Conservation (phyloP, 2,113 vertebrate species). For the Oenanthe melanoleuca region DNA sequence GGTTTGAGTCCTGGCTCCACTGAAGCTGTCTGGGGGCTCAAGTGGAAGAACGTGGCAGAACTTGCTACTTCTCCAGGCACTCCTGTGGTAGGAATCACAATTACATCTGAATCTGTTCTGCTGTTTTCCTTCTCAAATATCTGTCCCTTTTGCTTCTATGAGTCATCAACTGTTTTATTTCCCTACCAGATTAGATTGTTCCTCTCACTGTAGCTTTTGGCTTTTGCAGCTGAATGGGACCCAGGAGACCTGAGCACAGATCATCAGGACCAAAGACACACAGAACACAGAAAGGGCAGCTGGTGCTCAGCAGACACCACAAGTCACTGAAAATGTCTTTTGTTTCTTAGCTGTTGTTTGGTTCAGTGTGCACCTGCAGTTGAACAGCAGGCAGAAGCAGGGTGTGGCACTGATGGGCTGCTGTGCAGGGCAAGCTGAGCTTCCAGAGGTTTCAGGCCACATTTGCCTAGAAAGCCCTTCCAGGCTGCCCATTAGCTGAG, state of each 20-base stretch:
- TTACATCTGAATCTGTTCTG: background rate
- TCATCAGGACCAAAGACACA: background rate
- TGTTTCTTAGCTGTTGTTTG: conserved; percentile 30
- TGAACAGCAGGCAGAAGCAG: background rate
- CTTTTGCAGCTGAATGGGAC: background rate
- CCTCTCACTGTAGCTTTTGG: background rate
- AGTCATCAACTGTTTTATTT: conserved; percentile 15
- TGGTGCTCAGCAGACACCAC: background rate
- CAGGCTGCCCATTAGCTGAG: background rate
- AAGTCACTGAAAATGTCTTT: conserved; percentile 15
- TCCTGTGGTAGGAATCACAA: background rate
- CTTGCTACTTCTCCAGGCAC: background rate
- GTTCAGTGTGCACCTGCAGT: background rate
- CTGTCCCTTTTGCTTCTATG: background rate
- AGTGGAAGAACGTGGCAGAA: background rate
- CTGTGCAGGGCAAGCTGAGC: background rate
- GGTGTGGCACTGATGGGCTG: background rate
- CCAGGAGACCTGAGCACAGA: background rate
- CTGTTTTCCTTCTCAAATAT: background rate
- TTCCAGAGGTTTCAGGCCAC: background rate
- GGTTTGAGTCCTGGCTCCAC: background rate
- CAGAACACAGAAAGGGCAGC: background rate
- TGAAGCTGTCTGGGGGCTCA: background rate
- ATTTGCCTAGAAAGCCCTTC: background rate
- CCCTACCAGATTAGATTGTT: background rate